A percentile compares a stretch with the other conserved stretches of the same genome.
Evolutionary conservation across 1,140 invertebrate species (phyloP).

Genomic region (Pectinophora gossypiella): DNA sequence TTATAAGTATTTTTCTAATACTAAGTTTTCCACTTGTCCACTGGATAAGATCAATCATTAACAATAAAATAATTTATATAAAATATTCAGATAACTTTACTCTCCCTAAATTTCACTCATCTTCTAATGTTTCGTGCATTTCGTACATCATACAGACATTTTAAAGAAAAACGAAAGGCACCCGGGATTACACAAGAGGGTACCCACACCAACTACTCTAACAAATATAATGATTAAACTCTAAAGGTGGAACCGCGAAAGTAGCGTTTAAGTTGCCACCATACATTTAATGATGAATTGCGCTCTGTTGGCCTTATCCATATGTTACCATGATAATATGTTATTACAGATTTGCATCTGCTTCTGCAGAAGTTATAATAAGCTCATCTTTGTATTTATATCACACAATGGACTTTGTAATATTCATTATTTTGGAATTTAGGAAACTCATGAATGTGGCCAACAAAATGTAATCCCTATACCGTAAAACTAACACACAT

Average conservation of each 20-base stretch:
- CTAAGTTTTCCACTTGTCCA: constrained; percentile 65
- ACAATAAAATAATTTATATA: constrained; percentile 71
- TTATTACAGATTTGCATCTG: background rate
- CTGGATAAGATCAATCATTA: constrained; percentile 65
- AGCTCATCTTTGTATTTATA: background rate
- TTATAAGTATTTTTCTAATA: constrained; percentile 63
- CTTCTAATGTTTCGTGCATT: constrained; percentile 78
- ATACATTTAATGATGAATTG: constrained; percentile 8
- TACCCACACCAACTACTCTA: constrained; percentile 75
- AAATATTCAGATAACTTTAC: constrained; percentile 54
- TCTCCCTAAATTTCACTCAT: constrained; percentile 61
- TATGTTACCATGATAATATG: background rate
- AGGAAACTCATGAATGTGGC: constrained; percentile 7
- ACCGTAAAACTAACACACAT: constrained; percentile 46
- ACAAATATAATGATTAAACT: constrained; percentile 65
- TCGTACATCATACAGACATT: constrained; percentile 77
- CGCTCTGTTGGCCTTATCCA: constrained; percentile 1
- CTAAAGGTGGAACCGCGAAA: constrained; percentile 50
- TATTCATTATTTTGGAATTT: background rate
- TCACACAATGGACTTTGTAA: background rate
- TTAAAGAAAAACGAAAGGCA: constrained; percentile 68
- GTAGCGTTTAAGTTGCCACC: constrained; percentile 38
- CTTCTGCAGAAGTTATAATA: background rate
- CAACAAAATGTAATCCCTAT: constrained; percentile 24
- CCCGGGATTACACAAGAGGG: constrained; percentile 69